A percentile compares a stretch with the other conserved stretches of the same genome.
These are phyloP conservation scores for Colaptes auratus DNA, from an alignment of 2,113 vertebrate genomes.

Conservation along the genomic window DNA sequence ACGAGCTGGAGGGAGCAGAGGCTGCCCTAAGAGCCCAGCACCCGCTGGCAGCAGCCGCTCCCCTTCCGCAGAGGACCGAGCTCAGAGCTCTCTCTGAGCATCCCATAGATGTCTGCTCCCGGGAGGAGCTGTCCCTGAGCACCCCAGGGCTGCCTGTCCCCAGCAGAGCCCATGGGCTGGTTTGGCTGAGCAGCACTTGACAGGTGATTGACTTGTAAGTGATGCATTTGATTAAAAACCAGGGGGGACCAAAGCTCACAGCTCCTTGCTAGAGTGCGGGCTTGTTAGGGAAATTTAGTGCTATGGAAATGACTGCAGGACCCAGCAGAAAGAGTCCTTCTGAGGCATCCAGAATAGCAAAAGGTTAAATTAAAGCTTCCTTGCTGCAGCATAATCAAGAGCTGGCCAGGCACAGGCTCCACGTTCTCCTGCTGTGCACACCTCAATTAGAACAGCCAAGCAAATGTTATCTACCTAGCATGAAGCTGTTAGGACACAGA, in stretches of 20 bases:
- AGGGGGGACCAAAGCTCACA: neutral
- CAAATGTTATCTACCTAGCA: neutral
- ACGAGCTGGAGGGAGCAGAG: neutral
- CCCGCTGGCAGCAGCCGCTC: rapidly evolving
- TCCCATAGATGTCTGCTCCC: neutral
- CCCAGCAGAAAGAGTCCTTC: conserved; percentile 5
- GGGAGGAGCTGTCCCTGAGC: neutral
- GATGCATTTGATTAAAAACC: conserved; percentile 32
- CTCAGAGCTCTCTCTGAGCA: neutral
- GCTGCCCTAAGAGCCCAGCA: neutral
- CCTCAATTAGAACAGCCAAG: neutral
- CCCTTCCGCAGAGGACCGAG: neutral
- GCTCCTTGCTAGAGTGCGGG: neutral
- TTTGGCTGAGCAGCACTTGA: neutral
- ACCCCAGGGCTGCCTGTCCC: neutral
- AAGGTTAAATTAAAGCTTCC: conserved; percentile 44
- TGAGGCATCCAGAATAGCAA: conserved; percentile 17
- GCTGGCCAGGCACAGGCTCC: neutral
- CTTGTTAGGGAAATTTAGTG: conserved; percentile 20
- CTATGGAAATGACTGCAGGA: neutral
- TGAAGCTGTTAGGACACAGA: neutral
- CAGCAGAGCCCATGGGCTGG: neutral
- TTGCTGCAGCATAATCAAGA: neutral
- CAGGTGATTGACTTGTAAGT: conserved; percentile 20
- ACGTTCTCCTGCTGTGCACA: neutral